Evolutionary conservation across 2,113 vertebrate genomes (phyloP), one percentile per base, ranked within the genome.

Genomic region (Carassius auratus): DNA sequence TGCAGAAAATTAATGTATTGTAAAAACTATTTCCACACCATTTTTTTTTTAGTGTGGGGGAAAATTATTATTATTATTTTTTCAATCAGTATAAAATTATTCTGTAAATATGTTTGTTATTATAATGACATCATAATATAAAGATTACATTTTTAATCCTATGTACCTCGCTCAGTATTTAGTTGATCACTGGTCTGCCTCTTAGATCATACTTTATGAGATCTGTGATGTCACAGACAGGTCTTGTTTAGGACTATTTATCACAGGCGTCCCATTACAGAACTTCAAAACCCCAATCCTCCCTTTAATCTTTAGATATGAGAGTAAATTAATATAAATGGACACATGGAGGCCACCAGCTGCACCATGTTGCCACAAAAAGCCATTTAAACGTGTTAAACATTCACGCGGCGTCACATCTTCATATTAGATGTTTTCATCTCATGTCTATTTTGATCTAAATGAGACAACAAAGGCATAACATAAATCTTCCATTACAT

Each of bases 281-380:
- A 79, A 86, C 87, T 84, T 88, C 87, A 86, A 84, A 88, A 76
- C 76, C 81, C 30, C 36, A 48, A 74, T 59, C 81, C 84, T 62
- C 30, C 75, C 87, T 88, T 88, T 88, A 83, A 88, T 88, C 87
- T 88, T 79, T 15, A 57, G 79, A 73, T 45, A 62, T 61, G 64
- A 79, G 71, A 76, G 59, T 33, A 62, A 76, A 59, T 79, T 26
- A 77, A 76, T 61, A 73, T 66, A 79, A 71, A 76, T 48, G 75
- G 64, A 74, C 69, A 64, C 79, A 75, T 36, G 26, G 61, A 69
- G n/a, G 68, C 69, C 57, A 73, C 1, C 77, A 81, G 69, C 85
- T 64, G 26, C 69, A 62, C 42, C 57, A 48, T 71, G 33, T 81
- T 86, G 77, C 23, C 68, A 33, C 69, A 73, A 83, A 50, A 68